phyloP scores from a whole-genome alignment of 2,113 vertebrate species.

The Phaetusa simplex region DNA sequence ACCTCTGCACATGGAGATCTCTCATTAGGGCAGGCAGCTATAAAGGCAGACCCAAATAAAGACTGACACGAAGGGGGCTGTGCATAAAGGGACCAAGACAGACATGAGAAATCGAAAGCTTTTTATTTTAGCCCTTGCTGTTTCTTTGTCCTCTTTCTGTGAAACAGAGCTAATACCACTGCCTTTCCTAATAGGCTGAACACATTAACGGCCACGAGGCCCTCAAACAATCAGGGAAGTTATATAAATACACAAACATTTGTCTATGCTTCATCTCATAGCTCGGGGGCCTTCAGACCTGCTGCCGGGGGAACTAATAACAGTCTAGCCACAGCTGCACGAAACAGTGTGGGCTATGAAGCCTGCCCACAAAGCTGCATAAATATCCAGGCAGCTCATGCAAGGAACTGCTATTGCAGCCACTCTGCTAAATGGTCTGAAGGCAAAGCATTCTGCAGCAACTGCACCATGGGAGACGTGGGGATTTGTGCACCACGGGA shows the following conservation, averaged over 20 bases:
- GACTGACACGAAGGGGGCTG: background rate
- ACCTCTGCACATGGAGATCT: background rate
- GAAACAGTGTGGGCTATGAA: background rate
- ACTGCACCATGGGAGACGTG: rapidly evolving
- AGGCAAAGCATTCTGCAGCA: background rate
- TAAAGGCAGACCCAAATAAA: background rate
- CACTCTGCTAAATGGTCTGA: rapidly evolving
- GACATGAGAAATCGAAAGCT: background rate
- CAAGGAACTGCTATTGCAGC: background rate
- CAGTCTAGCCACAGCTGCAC: background rate
- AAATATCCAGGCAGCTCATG: background rate
- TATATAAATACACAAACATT: background rate
- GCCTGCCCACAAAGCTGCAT: background rate
- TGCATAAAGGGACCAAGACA: background rate
- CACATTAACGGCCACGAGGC: rapidly evolving
- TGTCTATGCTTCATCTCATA: background rate
- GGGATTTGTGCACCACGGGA: background rate
- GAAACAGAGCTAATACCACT: background rate
- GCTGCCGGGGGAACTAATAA: background rate
- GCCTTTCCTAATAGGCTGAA: background rate
- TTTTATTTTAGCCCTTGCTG: background rate
- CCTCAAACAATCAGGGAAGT: background rate
- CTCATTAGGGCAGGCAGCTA: background rate
- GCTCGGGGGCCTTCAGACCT: background rate
- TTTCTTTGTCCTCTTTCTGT: background rate